Percentiles rank a stretch among this genome's conserved stretches.
phyloP scores from a whole-genome alignment of 2,113 vertebrate species.

The Ploceus nigricollis region DNA sequence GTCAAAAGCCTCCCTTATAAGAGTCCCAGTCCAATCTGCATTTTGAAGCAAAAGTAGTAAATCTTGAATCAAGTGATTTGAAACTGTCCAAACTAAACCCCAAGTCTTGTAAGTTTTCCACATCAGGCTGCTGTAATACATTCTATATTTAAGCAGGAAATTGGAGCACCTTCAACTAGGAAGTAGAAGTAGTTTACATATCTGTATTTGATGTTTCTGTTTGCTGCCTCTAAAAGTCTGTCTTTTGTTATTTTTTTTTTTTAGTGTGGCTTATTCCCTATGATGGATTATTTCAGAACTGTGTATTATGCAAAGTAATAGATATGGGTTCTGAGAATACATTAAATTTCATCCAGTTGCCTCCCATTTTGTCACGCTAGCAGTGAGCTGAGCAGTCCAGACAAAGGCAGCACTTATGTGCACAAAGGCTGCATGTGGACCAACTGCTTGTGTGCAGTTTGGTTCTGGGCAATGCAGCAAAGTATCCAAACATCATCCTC shows the following conservation, averaged over 20 bases:
- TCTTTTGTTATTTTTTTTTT: not conserved
- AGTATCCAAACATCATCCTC: not conserved
- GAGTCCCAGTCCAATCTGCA: not conserved
- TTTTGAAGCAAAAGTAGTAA: not conserved
- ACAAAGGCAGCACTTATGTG: not conserved
- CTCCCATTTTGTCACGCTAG: not conserved
- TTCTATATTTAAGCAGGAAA: not conserved
- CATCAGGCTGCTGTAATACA: not conserved
- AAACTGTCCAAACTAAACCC: not conserved
- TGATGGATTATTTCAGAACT: not conserved
- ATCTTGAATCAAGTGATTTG: not conserved
- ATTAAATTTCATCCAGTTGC: not conserved
- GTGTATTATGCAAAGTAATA: not conserved
- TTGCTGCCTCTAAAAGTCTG: not conserved
- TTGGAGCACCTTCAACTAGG: not conserved
- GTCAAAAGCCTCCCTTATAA: not conserved
- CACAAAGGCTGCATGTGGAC: not conserved
- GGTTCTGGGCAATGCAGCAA: not conserved
- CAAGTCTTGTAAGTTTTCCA: not conserved
- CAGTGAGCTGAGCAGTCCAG: not conserved
- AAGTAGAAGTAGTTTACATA: not conserved
- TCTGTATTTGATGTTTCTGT: not conserved
- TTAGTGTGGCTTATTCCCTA: not conserved
- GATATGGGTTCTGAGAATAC: not conserved
- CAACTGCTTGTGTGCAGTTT: not conserved